Conservation (phyloP, 2,888 invertebrate species). For the Geophilus truncorum region DNA sequence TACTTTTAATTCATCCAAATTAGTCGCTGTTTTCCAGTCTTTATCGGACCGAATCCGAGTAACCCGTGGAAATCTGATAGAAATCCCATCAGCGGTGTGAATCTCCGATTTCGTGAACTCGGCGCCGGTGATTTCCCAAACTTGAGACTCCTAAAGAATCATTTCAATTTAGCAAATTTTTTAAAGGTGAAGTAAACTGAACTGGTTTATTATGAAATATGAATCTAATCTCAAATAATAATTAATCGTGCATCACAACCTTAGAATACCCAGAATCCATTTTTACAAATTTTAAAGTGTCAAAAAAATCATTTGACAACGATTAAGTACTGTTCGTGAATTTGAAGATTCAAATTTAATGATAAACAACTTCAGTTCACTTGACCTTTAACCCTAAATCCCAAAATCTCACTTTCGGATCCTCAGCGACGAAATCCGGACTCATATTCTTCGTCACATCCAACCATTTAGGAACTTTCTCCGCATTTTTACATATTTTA, state of each 20-base stretch:
- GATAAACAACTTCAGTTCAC: no score
- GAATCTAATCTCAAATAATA: no score
- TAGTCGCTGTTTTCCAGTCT: slow-evolving; percentile 75
- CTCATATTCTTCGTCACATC: slow-evolving; percentile 74
- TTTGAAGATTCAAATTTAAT: no score
- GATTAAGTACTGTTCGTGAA: no score
- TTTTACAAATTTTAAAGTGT: no score
- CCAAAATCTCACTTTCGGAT: slow-evolving; percentile 74
- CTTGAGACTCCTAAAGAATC: slow-evolving; percentile 70
- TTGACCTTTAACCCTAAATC: no score
- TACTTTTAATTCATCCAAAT: slow-evolving; percentile 64
- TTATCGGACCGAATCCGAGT: slow-evolving; percentile 71
- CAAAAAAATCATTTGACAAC: no score
- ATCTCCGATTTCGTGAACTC: slow-evolving; percentile 57
- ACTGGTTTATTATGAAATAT: no score
- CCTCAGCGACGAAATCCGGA: slow-evolving; percentile 80
- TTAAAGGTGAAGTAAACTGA: no score
- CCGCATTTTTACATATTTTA: slow-evolving; percentile 71
- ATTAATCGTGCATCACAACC: no score
- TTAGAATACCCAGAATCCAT: no score
- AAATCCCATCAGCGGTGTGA: slow-evolving; percentile 90
- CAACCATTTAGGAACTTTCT: slow-evolving; percentile 72
- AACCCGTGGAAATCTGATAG: slow-evolving; percentile 87
- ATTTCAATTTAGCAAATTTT: no score
- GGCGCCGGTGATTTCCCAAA: slow-evolving; percentile 89